Conservation (phyloP, 1,140 invertebrate species). For the Drosophila nebulosa region DNA sequence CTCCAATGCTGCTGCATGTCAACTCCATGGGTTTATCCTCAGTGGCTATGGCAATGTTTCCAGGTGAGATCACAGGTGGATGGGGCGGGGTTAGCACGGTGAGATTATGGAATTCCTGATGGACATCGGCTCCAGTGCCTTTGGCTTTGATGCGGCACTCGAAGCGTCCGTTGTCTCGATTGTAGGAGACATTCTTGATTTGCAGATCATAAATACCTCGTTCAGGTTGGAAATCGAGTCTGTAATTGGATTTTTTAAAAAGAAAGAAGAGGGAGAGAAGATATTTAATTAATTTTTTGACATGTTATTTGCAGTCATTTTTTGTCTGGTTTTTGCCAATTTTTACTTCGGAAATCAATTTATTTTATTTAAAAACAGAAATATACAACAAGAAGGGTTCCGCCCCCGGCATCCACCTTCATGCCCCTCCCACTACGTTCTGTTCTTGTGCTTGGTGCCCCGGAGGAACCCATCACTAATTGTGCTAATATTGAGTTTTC, state of each 20-base stretch:
- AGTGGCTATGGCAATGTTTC: constrained; percentile 86
- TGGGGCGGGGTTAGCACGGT: constrained; percentile 93
- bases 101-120: constrained; percentile 90
- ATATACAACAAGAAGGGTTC: background rate
- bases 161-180: constrained; percentile 94
- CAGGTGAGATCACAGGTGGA: constrained; percentile 88
- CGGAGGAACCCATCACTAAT: constrained; percentile 50
- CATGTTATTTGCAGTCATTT: constrained; percentile 16
- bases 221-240: constrained; percentile 88
- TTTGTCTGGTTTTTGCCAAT: background rate
- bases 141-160: constrained; percentile 93
- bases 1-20: constrained; percentile 91
- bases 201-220: constrained; percentile 93
- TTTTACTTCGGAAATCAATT: constrained; percentile 51
- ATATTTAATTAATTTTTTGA: constrained; percentile 9
- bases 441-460: background rate
- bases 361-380: constrained; percentile 55
- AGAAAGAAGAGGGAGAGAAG: background rate
- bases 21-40: constrained; percentile 90
- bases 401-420: no score
- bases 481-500: constrained; percentile 74
- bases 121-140: constrained; percentile 90
- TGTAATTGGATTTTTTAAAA: constrained; percentile 80
- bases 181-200: constrained; percentile 93
- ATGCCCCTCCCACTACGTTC: background rate